Conservation (phyloP, 1,140 invertebrate genomes). For the Copidosoma floridanum region DNA sequence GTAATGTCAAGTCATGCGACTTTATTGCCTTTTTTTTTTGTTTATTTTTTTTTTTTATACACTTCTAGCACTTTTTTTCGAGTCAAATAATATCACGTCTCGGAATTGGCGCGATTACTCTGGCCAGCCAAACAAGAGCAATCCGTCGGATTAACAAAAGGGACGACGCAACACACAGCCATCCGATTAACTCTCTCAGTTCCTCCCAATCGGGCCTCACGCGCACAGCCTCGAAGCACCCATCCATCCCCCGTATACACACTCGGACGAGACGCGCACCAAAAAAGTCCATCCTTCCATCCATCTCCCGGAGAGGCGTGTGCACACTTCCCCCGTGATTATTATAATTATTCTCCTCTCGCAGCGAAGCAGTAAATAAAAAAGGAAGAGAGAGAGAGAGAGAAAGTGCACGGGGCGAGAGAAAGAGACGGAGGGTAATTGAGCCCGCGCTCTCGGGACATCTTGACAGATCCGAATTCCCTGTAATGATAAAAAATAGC, state of each 20-base stretch:
- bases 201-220: background rate
- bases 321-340: conserved; percentile 48
- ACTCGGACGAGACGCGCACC: conserved; percentile 22
- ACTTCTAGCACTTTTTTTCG: no score
- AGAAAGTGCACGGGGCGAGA: background rate
- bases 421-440: conserved; percentile 48
- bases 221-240: background rate
- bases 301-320: conserved; percentile 48
- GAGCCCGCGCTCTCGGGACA: conserved; percentile 48
- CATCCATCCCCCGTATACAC: no score
- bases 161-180: no score
- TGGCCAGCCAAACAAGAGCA: no score
- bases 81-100: no score
- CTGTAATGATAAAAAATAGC: conserved; percentile 50
- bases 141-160: no score
- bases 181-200: no score
- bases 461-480: conserved; percentile 57
- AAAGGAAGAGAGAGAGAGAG: conserved; percentile 3
- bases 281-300: conserved; percentile 49
- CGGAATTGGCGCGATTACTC: no score
- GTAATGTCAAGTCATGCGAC: no score
- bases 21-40: no score
- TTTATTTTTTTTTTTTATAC: no score
- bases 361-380: no score
- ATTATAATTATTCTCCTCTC: conserved; percentile 55